Evolutionary conservation across 2,113 vertebrate genomes (phyloP).

Genomic region (Vicugna pacos): DNA sequence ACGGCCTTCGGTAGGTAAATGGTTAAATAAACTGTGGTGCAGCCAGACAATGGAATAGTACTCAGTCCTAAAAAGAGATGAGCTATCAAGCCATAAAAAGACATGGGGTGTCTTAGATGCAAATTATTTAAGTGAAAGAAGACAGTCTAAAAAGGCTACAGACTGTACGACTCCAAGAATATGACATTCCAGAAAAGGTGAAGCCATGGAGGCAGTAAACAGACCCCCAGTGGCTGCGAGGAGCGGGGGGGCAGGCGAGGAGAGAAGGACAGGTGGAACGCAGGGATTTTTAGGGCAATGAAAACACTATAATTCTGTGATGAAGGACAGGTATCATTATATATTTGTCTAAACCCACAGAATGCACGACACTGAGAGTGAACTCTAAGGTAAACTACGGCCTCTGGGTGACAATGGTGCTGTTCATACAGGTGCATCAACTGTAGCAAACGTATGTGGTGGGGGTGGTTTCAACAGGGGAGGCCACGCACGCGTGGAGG

Average conservation of each 20-base stretch:
- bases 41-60: background rate
- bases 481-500: background rate
- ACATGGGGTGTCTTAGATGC: background rate
- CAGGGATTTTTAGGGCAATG: background rate
- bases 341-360: background rate
- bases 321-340: background rate
- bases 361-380: background rate
- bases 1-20: background rate
- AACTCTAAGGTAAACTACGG: background rate
- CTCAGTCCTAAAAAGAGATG: background rate
- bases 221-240: background rate
- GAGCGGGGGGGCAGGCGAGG: too few species aligned
- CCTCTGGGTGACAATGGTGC: background rate
- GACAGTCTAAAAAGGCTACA: background rate
- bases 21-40: background rate
- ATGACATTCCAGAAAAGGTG: background rate
- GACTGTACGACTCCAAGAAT: background rate
- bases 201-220: background rate
- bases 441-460: background rate
- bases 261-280: background rate
- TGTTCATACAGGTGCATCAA: background rate
- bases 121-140: background rate
- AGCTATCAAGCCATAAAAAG: background rate
- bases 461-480: background rate
- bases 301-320: background rate